Percentiles rank a stretch among this genome's conserved stretches.
Conservation (phyloP, 2,113 vertebrate species). For the human (Homo sapiens) region DNA sequence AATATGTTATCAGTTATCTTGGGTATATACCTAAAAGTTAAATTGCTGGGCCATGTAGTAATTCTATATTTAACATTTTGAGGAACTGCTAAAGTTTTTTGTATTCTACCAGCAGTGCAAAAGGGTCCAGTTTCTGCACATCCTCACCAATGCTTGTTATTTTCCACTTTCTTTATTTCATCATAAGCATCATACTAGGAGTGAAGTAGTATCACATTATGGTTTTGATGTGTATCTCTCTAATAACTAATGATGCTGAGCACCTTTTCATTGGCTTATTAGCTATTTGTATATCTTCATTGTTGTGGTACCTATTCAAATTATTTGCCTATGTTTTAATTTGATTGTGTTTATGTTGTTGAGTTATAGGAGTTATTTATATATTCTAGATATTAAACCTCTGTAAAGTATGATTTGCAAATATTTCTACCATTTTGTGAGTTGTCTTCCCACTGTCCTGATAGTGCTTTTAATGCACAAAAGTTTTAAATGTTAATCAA, state of each 20-base stretch:
- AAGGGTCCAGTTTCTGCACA: background rate
- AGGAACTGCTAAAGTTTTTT: background rate
- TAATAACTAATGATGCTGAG: background rate
- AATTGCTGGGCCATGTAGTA: background rate
- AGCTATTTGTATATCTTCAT: background rate
- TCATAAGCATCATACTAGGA: background rate
- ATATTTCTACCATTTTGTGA: background rate
- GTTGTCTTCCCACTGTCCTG: background rate
- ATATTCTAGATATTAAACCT: background rate
- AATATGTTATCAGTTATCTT: conserved; percentile 4
- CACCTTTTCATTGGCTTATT: background rate
- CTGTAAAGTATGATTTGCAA: background rate
- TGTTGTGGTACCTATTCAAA: background rate
- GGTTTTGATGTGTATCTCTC: background rate
- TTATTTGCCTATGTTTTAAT: background rate
- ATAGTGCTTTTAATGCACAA: background rate
- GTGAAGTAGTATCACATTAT: background rate
- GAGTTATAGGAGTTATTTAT: background rate
- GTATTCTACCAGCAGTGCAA: background rate
- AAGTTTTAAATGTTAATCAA: background rate
- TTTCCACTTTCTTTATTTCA: background rate
- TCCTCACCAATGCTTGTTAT: background rate
- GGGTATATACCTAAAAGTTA: background rate
- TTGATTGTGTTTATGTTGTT: background rate
- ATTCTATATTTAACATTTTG: conserved; percentile 17